Base-by-base conservation (phyloP, 2,113 vertebrate genomes). In the Cyprinus carpio region DNA sequence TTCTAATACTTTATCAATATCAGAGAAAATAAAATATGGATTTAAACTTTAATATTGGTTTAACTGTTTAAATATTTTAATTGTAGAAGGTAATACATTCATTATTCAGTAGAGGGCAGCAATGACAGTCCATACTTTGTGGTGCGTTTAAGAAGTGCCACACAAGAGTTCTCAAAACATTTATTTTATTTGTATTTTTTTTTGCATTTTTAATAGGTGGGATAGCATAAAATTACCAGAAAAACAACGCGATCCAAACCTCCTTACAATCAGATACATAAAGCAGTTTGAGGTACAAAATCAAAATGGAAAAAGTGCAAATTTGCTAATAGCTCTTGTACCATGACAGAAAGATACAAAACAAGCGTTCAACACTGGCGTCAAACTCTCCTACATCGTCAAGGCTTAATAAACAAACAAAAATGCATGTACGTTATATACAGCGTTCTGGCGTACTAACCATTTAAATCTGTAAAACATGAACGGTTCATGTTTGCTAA, bases 131-230 rank as follows among this genome's bases (percentile, higher is more conserved):
- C 9, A 6, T 31, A 54, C 49, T n/a, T 46, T 3, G 10, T 46
- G 46, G 46, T 13, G 46, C 46, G 12, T 49, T 49, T 49, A 74
- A 23, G 13, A 81, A 81, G 18, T 10, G 20, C 2, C 18, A 0
- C 27, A 46, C 71, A 84, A 3, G 16, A 29, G 40, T 74, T 87
- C 76, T 84, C 65, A 64, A 74, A 87, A 87, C 86, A 78, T 87
- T 89, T 87, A 87, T 87, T 87, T 89, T 89, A 86, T 86, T 89
- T 11, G 2, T 87, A 89, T 89, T 85, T 87, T 89, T 11, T 4
- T 80, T 84, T 11, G 2, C 12, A 12, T 40, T 1, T 0, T 9
- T 43, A 77, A 37, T 82, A 23, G 85, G 78, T 56, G 49, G 46
- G 62, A 75, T 34, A n/a, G n/a, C 88, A 85, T 74, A 87, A 81